These are phyloP conservation scores for Mungos mungo DNA, from an alignment of 2,113 vertebrate genomes.

Conservation along the genomic window DNA sequence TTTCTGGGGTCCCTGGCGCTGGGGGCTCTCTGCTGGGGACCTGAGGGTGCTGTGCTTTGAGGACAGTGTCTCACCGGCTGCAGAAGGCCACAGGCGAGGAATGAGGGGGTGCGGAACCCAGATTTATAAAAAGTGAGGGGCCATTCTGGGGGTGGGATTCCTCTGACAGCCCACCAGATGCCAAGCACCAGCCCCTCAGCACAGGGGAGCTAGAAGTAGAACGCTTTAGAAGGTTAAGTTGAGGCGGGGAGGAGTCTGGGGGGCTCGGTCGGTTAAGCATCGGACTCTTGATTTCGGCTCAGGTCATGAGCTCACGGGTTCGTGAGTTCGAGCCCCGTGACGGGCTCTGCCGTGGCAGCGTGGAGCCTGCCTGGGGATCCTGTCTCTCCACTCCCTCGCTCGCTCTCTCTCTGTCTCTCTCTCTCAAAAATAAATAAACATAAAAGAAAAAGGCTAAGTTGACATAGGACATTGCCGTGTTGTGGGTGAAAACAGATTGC, in stretches of 20 bases:
- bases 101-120: neutral
- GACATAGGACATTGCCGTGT: neutral
- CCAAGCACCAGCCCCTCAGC: too few relatives aligned
- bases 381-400: too few relatives aligned
- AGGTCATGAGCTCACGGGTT: too few relatives aligned
- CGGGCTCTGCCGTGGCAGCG: too few relatives aligned
- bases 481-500: neutral
- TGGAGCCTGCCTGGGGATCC: too few relatives aligned
- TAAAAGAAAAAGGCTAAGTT: neutral
- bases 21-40: neutral
- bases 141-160: neutral
- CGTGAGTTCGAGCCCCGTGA: too few relatives aligned
- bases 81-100: neutral
- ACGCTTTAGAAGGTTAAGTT: neutral
- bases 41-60: too few relatives aligned
- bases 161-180: neutral
- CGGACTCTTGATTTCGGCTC: too few relatives aligned
- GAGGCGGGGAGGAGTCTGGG: too few relatives aligned
- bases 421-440: too few relatives aligned
- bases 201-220: neutral
- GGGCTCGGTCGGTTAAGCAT: too few relatives aligned
- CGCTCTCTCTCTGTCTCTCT: too few relatives aligned
- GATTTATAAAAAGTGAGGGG: neutral
- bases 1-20: neutral
- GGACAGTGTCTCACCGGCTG: neutral